Evolutionary conservation across 2,113 vertebrate species (phyloP).

Genomic region (Leucoraja erinaceus): DNA sequence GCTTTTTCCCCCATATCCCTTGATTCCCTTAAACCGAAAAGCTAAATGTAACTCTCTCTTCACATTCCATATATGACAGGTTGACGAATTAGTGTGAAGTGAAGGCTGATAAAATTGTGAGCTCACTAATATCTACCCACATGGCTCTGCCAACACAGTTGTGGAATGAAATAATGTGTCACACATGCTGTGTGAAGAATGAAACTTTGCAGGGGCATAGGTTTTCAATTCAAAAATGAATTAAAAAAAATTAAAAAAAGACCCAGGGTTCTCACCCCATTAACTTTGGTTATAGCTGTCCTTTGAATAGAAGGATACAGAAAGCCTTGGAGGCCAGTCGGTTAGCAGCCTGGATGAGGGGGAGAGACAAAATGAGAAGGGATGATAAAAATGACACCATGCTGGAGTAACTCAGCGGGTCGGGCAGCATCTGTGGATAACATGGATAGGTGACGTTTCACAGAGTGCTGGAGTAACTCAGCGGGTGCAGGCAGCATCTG

Average conservation of each 20-base stretch:
- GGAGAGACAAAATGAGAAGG: not conserved
- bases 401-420: too few relatives aligned
- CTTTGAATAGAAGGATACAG: not conserved
- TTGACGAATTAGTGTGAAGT: not conserved
- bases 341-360: not conserved
- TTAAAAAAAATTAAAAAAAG: too few relatives aligned
- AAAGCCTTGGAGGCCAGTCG: not conserved
- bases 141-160: not conserved
- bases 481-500: too few relatives aligned
- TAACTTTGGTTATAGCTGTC: not conserved
- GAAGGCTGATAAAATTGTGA: not conserved
- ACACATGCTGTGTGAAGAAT: not conserved
- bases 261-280: not conserved
- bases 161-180: not conserved
- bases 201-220: not conserved
- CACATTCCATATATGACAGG: not conserved
- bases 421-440: too few relatives aligned
- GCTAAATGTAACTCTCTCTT: too few relatives aligned
- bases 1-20: too few relatives aligned
- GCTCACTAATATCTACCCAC: not conserved
- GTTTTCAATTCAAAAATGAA: too few relatives aligned
- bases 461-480: too few relatives aligned
- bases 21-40: too few relatives aligned
- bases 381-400: not conserved
- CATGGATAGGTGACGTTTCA: too few relatives aligned